Conservation (phyloP, 2,888 invertebrate genomes). For the Volucella bombylans region DNA sequence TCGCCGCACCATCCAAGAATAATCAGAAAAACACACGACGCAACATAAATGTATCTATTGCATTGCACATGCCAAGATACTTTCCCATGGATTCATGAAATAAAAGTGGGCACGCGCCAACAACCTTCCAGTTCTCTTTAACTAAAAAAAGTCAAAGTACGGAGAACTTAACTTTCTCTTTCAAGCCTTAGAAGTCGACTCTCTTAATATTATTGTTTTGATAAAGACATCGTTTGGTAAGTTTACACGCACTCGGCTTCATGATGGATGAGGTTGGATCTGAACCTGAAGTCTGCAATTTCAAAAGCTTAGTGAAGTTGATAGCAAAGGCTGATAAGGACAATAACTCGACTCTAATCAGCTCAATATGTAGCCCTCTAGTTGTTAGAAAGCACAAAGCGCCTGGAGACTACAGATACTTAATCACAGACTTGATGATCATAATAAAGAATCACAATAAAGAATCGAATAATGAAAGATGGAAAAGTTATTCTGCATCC, state of each 20-base stretch:
- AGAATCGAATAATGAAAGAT: too few species aligned
- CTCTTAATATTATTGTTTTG: slow-evolving; percentile 38
- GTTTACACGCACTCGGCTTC: too few species aligned
- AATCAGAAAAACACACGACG: slow-evolving; percentile 22
- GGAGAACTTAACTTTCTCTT: slow-evolving; percentile 6
- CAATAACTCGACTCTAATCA: too few species aligned
- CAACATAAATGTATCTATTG: slow-evolving; percentile 64
- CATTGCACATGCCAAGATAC: slow-evolving; percentile 53
- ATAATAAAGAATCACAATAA: too few species aligned
- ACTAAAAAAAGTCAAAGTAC: not conserved
- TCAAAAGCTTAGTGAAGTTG: too few species aligned
- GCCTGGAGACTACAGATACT: too few species aligned
- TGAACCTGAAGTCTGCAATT: too few species aligned
- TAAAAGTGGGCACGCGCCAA: slow-evolving; percentile 65
- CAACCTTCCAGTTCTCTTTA: slow-evolving; percentile 56
- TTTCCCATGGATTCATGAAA: slow-evolving; percentile 53
- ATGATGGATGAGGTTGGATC: too few species aligned
- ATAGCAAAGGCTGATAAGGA: too few species aligned
- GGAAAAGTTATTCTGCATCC: not conserved
- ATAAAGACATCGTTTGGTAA: slow-evolving; percentile 8
- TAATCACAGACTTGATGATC: too few species aligned
- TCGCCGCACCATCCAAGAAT: slow-evolving; percentile 22
- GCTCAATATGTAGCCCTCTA: too few species aligned
- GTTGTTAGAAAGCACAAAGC: too few species aligned
- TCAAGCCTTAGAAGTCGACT: not conserved